Percentiles rank a stretch among this genome's conserved stretches.
These are phyloP conservation scores for Pangasius larnaudii DNA, from an alignment of 2,797 vertebrate genomes.

Conservation along the genomic window DNA sequence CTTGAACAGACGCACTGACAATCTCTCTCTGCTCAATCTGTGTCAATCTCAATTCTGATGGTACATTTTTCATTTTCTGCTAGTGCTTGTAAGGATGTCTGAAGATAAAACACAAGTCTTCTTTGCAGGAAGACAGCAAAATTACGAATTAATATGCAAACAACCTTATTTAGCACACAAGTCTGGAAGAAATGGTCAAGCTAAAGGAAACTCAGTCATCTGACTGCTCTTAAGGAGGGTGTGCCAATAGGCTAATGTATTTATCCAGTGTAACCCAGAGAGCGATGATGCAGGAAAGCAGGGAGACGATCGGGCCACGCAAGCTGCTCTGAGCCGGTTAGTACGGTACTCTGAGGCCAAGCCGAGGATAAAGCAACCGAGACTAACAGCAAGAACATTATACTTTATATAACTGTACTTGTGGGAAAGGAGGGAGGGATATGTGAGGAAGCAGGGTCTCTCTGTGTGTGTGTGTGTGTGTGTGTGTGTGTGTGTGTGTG, in stretches of 20 bases:
- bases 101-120: background rate
- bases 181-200: constrained; percentile 51
- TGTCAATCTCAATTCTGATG: background rate
- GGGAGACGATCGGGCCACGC: constrained; percentile 43
- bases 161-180: background rate
- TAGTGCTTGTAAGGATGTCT: background rate
- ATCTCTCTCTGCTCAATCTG: background rate
- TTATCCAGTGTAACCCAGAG: constrained; percentile 65
- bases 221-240: constrained; percentile 70
- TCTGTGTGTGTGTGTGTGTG: background rate
- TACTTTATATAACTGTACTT: constrained; percentile 2
- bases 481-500: background rate
- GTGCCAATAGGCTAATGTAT: constrained; percentile 70
- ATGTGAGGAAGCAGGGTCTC: background rate
- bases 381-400: background rate
- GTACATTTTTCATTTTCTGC: background rate
- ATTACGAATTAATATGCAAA: background rate
- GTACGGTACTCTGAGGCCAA: constrained; percentile 39
- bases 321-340: constrained; percentile 64
- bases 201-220: constrained; percentile 64
- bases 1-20: background rate
- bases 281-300: constrained; percentile 51
- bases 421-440: background rate
- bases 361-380: constrained; percentile 20
- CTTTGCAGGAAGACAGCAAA: background rate